These are phyloP conservation scores for Poecile montanus DNA, from an alignment of 2,797 vertebrate species.

Conservation along the genomic window DNA sequence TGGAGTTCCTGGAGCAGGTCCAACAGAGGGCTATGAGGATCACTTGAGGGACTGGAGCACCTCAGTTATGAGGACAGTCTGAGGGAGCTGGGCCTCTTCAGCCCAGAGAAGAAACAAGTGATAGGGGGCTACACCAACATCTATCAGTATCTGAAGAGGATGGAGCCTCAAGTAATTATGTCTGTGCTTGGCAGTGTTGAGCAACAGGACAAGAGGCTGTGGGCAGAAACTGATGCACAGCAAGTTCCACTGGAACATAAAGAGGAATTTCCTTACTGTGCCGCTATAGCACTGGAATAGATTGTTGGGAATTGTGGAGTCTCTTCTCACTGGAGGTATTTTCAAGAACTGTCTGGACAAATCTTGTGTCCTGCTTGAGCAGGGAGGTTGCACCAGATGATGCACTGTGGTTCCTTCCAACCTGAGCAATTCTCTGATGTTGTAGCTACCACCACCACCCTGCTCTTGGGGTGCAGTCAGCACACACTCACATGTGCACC, in stretches of 20 bases:
- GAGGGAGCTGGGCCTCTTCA: not conserved
- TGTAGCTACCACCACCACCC: not conserved
- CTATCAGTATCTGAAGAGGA: not conserved
- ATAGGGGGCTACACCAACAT: not conserved
- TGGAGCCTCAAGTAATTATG: not conserved
- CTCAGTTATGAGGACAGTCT: not conserved
- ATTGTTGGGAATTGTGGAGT: not conserved
- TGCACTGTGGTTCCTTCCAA: rapidly evolving
- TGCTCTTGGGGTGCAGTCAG: rapidly evolving
- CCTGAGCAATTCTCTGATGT: not conserved
- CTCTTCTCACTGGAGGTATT: not conserved
- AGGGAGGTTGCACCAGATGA: not conserved
- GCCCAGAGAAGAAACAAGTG: not conserved
- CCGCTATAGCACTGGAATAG: not conserved
- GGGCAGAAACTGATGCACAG: not conserved
- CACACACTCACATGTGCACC: not conserved
- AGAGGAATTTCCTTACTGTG: not conserved
- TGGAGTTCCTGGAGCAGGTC: not conserved
- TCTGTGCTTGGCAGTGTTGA: not conserved
- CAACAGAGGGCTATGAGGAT: not conserved
- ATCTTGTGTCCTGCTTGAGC: not conserved
- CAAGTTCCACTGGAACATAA: not conserved
- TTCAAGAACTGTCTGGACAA: not conserved
- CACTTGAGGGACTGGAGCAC: not conserved
- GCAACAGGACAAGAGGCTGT: not conserved